Base-by-base conservation (phyloP, 1,140 invertebrate genomes). In the Cyphomyrmex costatus region DNA sequence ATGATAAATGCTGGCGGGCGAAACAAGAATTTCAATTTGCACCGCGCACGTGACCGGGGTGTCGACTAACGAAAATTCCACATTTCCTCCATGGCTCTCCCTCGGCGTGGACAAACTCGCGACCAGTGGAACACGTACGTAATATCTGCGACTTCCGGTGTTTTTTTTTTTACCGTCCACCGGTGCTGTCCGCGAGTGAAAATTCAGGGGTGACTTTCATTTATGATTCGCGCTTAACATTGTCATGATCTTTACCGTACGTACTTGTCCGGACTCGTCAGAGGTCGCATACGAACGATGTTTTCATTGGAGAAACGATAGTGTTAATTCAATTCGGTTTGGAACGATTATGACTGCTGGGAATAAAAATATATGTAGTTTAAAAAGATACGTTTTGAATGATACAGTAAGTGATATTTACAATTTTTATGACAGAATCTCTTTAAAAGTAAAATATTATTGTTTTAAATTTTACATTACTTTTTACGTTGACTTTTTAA, bases 21-120 rank as follows among this genome's bases (percentile, higher is more conserved):
- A 90, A 90, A 92, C 90, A 92, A 92, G 91, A 92, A 92, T 92
- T 92, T 92, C 91, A 92, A 92, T 92, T 92, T 91, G 86, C 79
- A 82, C 86, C 66, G 21, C 33, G 86, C 65, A 84, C 91, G 91
- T 92, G 91, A 78, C 78, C 36, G 30, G 91, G 58, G 24, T 92
- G 27, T 70, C 70, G 84, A 89, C n/a, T 56, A 80, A 49, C 74
- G 84, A 83, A 90, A 88, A 86, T 90, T 89, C 80, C 61, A 46
- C 36, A 56, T 83, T 42, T 70, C 42, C 36, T 51, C 42, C 36
- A 16, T 6, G n/a, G 24, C 33, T 63, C 68, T 76, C 70, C 70
- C 80, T 73, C 68, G 53, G 58, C 82, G 82, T 85, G 82, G 82
- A 77, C 82, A 66, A 85, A 85, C 82, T 76, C 82, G 46, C 74